Evolutionary conservation across 2,888 invertebrate species (phyloP).

Genomic region (Eledone cirrhosa): DNA sequence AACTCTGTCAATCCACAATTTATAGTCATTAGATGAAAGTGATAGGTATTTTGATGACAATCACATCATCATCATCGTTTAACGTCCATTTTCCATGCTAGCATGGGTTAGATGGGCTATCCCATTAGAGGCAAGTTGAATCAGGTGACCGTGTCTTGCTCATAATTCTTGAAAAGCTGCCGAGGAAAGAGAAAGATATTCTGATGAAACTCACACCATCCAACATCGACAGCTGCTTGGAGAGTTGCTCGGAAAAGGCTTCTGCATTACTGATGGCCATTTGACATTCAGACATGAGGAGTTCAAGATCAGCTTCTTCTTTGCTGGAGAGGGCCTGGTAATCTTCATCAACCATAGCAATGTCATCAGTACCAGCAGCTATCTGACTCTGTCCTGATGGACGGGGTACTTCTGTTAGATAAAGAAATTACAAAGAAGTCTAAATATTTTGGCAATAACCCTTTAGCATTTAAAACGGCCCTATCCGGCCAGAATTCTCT

Average conservation of each 20-base stretch:
- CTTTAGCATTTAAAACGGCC: too few species aligned
- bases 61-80: too few species aligned
- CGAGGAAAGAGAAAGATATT: constrained; percentile 25
- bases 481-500: too few species aligned
- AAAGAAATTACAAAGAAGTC: neutral
- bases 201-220: constrained; percentile 75
- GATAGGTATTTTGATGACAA: too few species aligned
- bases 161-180: too few species aligned
- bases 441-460: too few species aligned
- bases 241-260: constrained; percentile 77
- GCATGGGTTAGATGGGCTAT: too few species aligned
- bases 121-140: too few species aligned
- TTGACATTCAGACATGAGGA: constrained; percentile 84
- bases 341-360: constrained; percentile 69
- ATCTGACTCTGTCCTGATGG: constrained; percentile 38
- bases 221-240: constrained; percentile 83
- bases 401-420: constrained; percentile 23
- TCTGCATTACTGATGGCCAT: constrained; percentile 88
- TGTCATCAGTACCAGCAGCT: constrained; percentile 48
- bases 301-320: constrained; percentile 85
- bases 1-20: too few species aligned
- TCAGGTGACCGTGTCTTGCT: too few species aligned
- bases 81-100: too few species aligned
- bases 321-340: constrained; percentile 83
- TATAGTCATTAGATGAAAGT: too few species aligned